A percentile compares a stretch with the other conserved stretches of the same genome.
phyloP scores from a whole-genome alignment of 2,888 invertebrate species.

The Drosophila subsilvestris region DNA sequence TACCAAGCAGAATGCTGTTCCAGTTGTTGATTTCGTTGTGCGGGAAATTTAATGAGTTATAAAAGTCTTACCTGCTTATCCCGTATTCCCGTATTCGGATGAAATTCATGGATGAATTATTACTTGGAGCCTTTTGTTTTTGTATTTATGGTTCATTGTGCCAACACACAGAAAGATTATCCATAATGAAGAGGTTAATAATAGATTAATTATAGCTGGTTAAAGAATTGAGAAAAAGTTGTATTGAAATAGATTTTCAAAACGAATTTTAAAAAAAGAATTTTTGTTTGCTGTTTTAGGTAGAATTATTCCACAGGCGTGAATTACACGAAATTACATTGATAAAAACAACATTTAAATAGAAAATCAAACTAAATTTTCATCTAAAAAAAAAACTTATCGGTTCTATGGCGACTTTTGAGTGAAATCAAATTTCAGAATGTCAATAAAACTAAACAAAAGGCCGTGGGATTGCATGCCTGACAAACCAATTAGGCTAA shows the following conservation, averaged over 20 bases:
- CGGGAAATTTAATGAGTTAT: not conserved
- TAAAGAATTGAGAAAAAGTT: no score
- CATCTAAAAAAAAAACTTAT: not conserved
- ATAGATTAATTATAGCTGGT: not conserved
- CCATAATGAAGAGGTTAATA: not conserved
- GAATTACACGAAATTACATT: no score
- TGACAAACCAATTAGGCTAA: conserved; percentile 54
- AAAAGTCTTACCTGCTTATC: not conserved
- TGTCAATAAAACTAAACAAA: conserved; percentile 30
- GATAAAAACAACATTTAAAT: no score
- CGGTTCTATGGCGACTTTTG: no score
- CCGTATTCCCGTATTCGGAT: no score
- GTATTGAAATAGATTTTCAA: no score
- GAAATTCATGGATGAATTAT: no score
- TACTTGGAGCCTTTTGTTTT: not conserved
- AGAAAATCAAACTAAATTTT: no score
- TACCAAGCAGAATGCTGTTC: conserved; percentile 2
- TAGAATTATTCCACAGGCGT: no score
- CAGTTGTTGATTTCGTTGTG: not conserved
- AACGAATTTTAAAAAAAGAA: no score
- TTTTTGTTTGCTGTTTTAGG: no score
- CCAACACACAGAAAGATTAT: not conserved
- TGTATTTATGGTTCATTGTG: not conserved
- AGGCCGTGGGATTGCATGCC: conserved; percentile 15
- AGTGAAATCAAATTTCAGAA: conserved; percentile 2